Evolutionary conservation across 2,888 invertebrate species (phyloP), one percentile per base, ranked within the genome.

Genomic region (Dioctria rufipes): DNA sequence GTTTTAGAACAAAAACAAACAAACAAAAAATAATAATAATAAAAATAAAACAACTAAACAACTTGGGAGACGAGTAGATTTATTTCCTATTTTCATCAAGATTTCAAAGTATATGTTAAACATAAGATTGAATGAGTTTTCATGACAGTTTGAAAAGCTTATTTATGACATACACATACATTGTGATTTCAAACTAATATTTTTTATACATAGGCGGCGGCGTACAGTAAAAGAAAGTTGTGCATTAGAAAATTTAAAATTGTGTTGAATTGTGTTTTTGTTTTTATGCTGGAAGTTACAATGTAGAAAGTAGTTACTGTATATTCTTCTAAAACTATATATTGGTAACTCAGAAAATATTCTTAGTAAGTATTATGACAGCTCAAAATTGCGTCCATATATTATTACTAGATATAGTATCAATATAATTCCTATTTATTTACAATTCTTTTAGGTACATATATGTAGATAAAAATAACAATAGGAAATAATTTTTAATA

Each of bases 11-110:
- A n/a, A n/a, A n/a, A n/a, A n/a, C n/a, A n/a, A n/a, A n/a, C n/a
- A n/a, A n/a, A 25, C 2, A 25, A 25, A 1, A 25, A 25, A 25
- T 1, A 25, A 25, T 25, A 25, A 25, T 25, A 25, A 25, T 25
- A 25, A 25, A 4, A 71, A 71, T 71, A 39, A 71, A 71, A 71
- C 9, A 2, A 11, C 11, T 25, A n/a, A 71, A 46, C 9, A 2
- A 2, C 4, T 39, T 71, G 51, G 71, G 71, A 71, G 71, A 51
- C 71, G 71, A 71, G 51, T 71, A 71, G 71, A 71, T 71, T 71
- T 71, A 71, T 71, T 71, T 71, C 37, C 49, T 51, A 37, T 54
- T 71, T 71, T 71, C 49, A 60, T 5, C 51, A 71, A 49, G 51
- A 51, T 39, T n/a, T 51, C 40, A 54, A 46, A 71, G 37, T 71